Base-by-base conservation (phyloP, 2,113 vertebrate species). In the Pelecanoides urinatrix region DNA sequence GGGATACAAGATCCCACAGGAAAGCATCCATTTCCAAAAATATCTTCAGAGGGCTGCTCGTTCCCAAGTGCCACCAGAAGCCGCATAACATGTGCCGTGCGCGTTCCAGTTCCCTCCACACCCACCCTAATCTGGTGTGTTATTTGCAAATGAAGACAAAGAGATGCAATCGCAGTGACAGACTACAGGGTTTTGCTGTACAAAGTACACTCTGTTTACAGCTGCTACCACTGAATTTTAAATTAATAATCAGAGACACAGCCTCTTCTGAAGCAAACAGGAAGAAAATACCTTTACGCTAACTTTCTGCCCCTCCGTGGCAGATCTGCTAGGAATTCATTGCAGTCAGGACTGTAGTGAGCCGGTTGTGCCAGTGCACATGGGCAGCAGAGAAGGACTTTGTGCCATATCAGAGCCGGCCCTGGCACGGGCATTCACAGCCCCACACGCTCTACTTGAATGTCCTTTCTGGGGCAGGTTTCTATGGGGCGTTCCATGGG, bases 61-160 rank as follows among this genome's bases (percentile, higher is more conserved):
- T 3, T 87, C 47, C 29, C 70, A 62, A 13, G 20, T 53, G 59
- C 34, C 47, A 79, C 53, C 47, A 71, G 78, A 74, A 82, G 36
- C 38, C 9, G 1, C 1, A 0, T 9, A 59, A 19, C 13, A 9
- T 0, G 1, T 61, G 50, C 71, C 50, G 18, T 8, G 8, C 40
- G 68, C 21, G 7, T 32, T 70, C 22, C 78, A 8, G 1, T 40
- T 66, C 63, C 63, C 3, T 5, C 44, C 0, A 0, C 25, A 47
- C 7, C 19, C 59, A 25, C 50, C 17, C 10, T 1, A 42, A 65
- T 22, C 23, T 22, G 40, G 25, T 1, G 0, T 3, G 1, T 15
- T 44, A 30, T 26, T 87, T 52, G 49, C 49, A 83, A 65, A 61
- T 2, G 13, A 72, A 73, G 63, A 56, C 23, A 50, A 22, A 87